phyloP scores from a whole-genome alignment of 2,888 invertebrate species.

The Lochmaea crataegi region DNA sequence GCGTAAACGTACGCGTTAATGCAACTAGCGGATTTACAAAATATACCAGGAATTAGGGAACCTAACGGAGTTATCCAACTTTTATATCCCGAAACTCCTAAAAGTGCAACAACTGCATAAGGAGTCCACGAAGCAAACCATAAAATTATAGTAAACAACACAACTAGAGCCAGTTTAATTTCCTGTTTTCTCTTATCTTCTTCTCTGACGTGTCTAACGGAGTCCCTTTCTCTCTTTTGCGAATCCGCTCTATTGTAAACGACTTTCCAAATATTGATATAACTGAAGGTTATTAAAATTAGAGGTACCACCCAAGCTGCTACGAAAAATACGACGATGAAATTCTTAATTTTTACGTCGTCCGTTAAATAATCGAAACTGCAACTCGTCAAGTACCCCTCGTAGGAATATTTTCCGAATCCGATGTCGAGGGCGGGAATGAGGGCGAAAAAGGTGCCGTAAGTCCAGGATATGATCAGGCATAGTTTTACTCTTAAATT shows the following conservation, averaged over 20 bases:
- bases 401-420: conserved; percentile 82
- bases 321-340: conserved; percentile 80
- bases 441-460: conserved; percentile 76
- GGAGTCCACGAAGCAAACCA: conserved; percentile 89
- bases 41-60: conserved; percentile 82
- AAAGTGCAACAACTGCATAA: conserved; percentile 79
- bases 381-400: conserved; percentile 86
- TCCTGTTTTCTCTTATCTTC: conserved; percentile 78
- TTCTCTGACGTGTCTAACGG: conserved; percentile 71
- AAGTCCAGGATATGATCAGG: conserved; percentile 76
- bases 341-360: conserved; percentile 71
- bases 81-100: conserved; percentile 77
- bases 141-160: conserved; percentile 76
- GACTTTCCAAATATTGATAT: conserved; percentile 76
- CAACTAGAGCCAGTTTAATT: conserved; percentile 75
- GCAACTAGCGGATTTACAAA: conserved; percentile 85
- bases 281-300: conserved; percentile 77
- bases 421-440: conserved; percentile 79
- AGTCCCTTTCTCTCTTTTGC: conserved; percentile 49
- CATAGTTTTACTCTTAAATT: conserved; percentile 72
- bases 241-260: conserved; percentile 63
- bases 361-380: conserved; percentile 86
- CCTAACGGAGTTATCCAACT: conserved; percentile 74
- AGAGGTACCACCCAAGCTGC: conserved; percentile 83
- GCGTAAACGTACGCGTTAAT: conserved; percentile 85